Evolutionary conservation across 2,113 vertebrate genomes (phyloP).

Genomic region (Raja brachyura): DNA sequence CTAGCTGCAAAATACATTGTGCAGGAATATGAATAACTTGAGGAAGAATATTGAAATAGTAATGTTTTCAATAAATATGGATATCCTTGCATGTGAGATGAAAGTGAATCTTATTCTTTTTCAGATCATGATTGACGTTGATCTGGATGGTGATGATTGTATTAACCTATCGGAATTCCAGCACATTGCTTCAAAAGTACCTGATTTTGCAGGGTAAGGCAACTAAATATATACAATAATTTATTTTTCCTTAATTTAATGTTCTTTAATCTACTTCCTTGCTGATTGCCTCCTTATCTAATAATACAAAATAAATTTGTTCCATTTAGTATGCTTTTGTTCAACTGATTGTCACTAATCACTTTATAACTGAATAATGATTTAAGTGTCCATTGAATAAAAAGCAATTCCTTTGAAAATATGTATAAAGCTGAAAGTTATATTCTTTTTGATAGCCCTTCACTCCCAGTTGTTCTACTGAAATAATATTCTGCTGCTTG

Average conservation of each 20-base stretch:
- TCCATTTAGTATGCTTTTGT: neutral
- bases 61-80: conserved; percentile 10
- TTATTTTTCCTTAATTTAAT: neutral
- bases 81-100: neutral
- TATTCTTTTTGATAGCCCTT: neutral
- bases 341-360: neutral
- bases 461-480: neutral
- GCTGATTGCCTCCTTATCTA: no score
- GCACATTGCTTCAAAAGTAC: conserved; percentile 30
- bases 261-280: neutral
- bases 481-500: neutral
- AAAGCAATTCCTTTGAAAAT: neutral
- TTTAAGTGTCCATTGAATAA: neutral
- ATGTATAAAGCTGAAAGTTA: neutral
- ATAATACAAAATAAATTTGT: neutral
- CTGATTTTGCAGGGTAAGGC: conserved; percentile 9
- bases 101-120: neutral
- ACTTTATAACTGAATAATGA: neutral
- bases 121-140: conserved; percentile 4
- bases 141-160: conserved; percentile 6
- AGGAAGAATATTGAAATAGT: neutral
- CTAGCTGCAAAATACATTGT: no score
- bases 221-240: neutral
- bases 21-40: neutral
- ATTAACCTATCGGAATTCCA: conserved; percentile 32